Base-by-base conservation (phyloP, 2,797 vertebrate genomes). In the Hippopotamyrus pictus region DNA sequence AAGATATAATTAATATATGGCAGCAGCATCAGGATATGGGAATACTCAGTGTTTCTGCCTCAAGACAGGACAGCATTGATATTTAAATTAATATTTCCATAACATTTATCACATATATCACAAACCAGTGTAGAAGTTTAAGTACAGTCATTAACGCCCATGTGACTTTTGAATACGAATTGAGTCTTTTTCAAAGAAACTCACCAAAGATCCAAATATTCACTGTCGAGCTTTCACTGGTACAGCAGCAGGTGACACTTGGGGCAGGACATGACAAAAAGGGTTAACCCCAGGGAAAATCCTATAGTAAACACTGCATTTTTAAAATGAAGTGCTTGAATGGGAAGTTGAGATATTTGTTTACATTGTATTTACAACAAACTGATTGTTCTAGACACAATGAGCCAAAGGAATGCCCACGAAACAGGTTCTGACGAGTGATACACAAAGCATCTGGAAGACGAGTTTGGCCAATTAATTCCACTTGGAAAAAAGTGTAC, bases 321-420 rank as follows among this genome's bases (percentile, higher is more conserved):
- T 82, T 82, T 9, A 82, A 19, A 46, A 17, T n/a, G 76, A 82
- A 46, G 37, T 44, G 41, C 41, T 82, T 44, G 76, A n/a, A 82
- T 9, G 41, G 76, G 19, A 82, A 82, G 76, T 82, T 46, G 41
- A 46, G 7, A 46, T 44, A 9, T 82, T 46, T 82, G 19, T 73
- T 73, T 73, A 73, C 69, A 73, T 73, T 82, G 76, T 46, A 82
- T 82, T 82, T 82, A 11, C 19, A 82, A 79, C 73, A 41, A n/a
- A n/a, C 37, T 82, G 19, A 82, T 44, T 82, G 76, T 82, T 82
- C 37, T 46, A 82, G 73, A 79, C 17, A 41, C 41, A 73, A 73
- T 73, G 65, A 17, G 69, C 29, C 69, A 73, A 73, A 37, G 29
- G 41, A 82, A 82, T 82, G 37, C 73, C 2, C 17, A 44, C 37